Conservation (phyloP, 2,888 invertebrate genomes). For the Ornithoptera priamus region DNA sequence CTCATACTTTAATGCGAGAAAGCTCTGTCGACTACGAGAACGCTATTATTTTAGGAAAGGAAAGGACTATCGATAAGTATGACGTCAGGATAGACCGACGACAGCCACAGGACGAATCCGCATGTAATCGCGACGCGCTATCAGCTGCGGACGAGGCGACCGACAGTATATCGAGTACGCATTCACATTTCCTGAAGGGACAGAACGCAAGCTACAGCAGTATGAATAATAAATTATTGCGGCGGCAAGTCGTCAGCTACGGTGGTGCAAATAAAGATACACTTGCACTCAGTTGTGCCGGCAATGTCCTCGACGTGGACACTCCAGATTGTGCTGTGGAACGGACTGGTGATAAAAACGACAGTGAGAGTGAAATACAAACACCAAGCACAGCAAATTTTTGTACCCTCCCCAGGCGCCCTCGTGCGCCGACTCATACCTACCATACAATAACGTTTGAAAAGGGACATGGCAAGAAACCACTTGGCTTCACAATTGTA, state of each 20-base stretch:
- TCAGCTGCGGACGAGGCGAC: slow-evolving; percentile 68
- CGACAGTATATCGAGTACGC: slow-evolving; percentile 63
- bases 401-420: slow-evolving; percentile 86
- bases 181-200: slow-evolving; percentile 82
- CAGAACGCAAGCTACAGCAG: slow-evolving; percentile 81
- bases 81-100: slow-evolving; percentile 86
- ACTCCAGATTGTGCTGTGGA: slow-evolving; percentile 59
- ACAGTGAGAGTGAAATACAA: slow-evolving; percentile 64
- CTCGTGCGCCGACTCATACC: slow-evolving; percentile 84
- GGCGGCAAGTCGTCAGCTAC: slow-evolving; percentile 79
- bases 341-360: slow-evolving; percentile 56
- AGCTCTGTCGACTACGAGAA: slow-evolving; percentile 87
- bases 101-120: slow-evolving; percentile 75
- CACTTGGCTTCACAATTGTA: slow-evolving; percentile 93
- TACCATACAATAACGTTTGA: slow-evolving; percentile 87
- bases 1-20: slow-evolving; percentile 76
- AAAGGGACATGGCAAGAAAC: slow-evolving; percentile 90
- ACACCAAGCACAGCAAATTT: slow-evolving; percentile 81
- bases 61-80: slow-evolving; percentile 69
- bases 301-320: slow-evolving; percentile 65
- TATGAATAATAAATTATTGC: slow-evolving; percentile 81
- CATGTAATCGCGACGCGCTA: slow-evolving; percentile 74
- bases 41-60: slow-evolving; percentile 76
- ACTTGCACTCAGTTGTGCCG: slow-evolving; percentile 66
- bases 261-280: slow-evolving; percentile 72